A percentile compares a stretch with the other conserved stretches of the same genome.
Evolutionary conservation across 2,797 vertebrate species (phyloP).

Genomic region (Hyperoplus lanceolatus): DNA sequence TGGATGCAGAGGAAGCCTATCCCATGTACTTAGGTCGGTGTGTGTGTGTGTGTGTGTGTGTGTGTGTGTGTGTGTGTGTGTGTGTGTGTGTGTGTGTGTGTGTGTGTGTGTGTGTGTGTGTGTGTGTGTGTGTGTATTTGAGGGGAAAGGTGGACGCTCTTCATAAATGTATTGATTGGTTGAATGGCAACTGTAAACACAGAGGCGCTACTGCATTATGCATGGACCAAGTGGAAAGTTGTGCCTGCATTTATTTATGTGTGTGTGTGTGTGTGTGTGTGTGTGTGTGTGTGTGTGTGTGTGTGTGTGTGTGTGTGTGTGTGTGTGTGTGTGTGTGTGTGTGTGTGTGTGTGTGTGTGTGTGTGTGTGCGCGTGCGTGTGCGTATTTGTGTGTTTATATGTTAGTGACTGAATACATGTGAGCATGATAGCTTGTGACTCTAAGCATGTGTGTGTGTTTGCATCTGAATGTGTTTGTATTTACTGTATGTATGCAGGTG

Average conservation of each 20-base stretch:
- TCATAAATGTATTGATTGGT: slow-evolving; percentile 65
- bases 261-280: slow-evolving; percentile 7
- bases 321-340: not conserved
- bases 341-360: slow-evolving; percentile 8
- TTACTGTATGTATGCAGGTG: not conserved
- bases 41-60: slow-evolving; percentile 11
- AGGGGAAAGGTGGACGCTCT: slow-evolving; percentile 29
- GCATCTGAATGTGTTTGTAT: not conserved
- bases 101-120: slow-evolving; percentile 7
- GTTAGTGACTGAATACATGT: slow-evolving; percentile 14
- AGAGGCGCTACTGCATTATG: slow-evolving; percentile 55
- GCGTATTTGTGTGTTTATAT: not conserved
- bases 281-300: not conserved
- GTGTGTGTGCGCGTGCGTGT: too few species aligned
- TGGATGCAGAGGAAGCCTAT: slow-evolving; percentile 37
- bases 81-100: slow-evolving; percentile 6
- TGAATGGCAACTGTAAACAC: slow-evolving; percentile 60
- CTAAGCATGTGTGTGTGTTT: slow-evolving; percentile 9
- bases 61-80: slow-evolving; percentile 18
- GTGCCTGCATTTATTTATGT: slow-evolving; percentile 22
- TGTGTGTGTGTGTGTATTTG: slow-evolving; percentile 7
- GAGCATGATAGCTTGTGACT: slow-evolving; percentile 24
- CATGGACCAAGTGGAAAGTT: slow-evolving; percentile 35
- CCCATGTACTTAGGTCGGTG: slow-evolving; percentile 38
- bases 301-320: not conserved